Evolutionary conservation across 2,888 invertebrate species (phyloP).

Genomic region (Stenolophus ochropezus): DNA sequence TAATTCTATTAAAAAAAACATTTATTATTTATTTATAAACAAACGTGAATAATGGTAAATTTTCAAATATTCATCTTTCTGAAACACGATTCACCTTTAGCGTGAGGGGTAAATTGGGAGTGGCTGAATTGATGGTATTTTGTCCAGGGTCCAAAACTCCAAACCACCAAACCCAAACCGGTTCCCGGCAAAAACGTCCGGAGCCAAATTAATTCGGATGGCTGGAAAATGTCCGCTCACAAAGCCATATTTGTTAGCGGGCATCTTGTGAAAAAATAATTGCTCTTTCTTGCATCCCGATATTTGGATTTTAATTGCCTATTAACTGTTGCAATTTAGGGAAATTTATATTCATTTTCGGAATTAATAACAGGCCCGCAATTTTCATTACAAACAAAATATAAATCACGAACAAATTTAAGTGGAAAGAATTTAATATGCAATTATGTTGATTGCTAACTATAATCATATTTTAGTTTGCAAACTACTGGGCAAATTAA

Average conservation of each 20-base stretch:
- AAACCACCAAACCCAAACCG: not conserved
- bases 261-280: slow-evolving; percentile 43
- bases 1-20: too few relatives aligned
- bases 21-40: too few relatives aligned
- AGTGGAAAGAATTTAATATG: not conserved
- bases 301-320: slow-evolving; percentile 44
- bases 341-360: slow-evolving; percentile 42
- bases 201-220: slow-evolving; percentile 33
- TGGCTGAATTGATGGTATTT: not conserved
- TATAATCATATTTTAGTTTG: slow-evolving; percentile 36
- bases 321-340: slow-evolving; percentile 43
- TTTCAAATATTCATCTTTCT: too few relatives aligned
- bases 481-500: slow-evolving; percentile 52
- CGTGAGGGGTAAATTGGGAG: slow-evolving; percentile 3
- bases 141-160: not conserved
- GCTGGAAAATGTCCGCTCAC: slow-evolving; percentile 35
- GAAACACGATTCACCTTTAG: too few relatives aligned
- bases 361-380: slow-evolving; percentile 16
- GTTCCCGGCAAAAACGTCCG: slow-evolving; percentile 25
- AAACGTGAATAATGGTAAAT: too few relatives aligned
- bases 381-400: slow-evolving; percentile 43
- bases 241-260: slow-evolving; percentile 42
- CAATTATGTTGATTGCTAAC: slow-evolving; percentile 23
- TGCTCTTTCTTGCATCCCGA: slow-evolving; percentile 32
- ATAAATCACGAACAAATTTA: slow-evolving; percentile 18